phyloP scores from a whole-genome alignment of 2,888 invertebrate genomes.

The Epicampocera succincta region DNA sequence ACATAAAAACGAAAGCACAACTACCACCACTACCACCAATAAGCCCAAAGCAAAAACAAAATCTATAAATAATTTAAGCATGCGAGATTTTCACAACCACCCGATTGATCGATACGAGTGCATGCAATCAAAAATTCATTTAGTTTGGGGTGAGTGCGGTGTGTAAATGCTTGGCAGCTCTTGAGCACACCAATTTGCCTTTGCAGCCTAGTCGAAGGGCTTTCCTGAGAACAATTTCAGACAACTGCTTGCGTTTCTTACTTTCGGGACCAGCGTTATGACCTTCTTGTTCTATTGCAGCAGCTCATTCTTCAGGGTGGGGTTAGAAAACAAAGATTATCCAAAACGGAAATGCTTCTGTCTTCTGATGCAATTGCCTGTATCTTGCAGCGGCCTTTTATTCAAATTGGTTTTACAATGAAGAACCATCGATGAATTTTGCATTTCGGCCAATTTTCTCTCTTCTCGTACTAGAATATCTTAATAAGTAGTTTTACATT shows the following conservation, averaged over 20 bases:
- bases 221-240: constrained; percentile 36
- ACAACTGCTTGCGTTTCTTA: constrained; percentile 45
- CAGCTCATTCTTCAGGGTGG: constrained; percentile 43
- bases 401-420: constrained; percentile 23
- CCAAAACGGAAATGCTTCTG: neutral
- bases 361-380: constrained; percentile 21
- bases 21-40: constrained; percentile 60
- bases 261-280: constrained; percentile 44
- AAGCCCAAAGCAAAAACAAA: constrained; percentile 20
- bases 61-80: constrained; percentile 2
- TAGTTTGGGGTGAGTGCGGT: constrained; percentile 6
- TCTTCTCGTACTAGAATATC: too few species aligned
- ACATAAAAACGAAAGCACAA: constrained; percentile 56
- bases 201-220: constrained; percentile 37
- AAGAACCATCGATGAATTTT: too few species aligned
- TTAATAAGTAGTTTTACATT: neutral
- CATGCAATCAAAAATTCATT: constrained; percentile 12
- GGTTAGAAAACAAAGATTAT: constrained; percentile 34
- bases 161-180: constrained; percentile 19
- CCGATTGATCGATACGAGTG: constrained; percentile 60
- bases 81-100: constrained; percentile 50
- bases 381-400: constrained; percentile 55
- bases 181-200: neutral
- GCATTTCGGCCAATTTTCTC: too few species aligned
- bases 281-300: constrained; percentile 36